Conservation (phyloP, 2,113 vertebrate species). For the Piaya cayana region DNA sequence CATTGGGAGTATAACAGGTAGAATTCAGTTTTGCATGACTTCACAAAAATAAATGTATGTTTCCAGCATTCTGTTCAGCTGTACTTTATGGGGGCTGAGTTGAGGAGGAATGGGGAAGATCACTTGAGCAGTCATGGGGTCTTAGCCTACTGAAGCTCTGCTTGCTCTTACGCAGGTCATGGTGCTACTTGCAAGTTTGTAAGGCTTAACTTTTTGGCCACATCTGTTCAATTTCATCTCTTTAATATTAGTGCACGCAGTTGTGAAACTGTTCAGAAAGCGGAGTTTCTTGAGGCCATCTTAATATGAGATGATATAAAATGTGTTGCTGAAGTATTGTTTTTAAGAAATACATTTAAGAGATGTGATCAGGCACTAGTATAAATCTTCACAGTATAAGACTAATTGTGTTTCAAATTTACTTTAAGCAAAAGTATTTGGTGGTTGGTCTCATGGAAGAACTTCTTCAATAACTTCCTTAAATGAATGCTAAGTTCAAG, state of each 20-base stretch:
- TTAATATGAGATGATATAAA: background rate
- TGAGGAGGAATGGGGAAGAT: background rate
- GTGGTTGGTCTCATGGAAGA: background rate
- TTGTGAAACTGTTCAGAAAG: background rate
- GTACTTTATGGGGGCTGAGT: background rate
- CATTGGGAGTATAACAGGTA: background rate
- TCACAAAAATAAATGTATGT: background rate
- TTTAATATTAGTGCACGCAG: background rate
- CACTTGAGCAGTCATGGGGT: background rate
- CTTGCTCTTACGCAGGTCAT: background rate
- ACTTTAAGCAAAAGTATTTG: background rate
- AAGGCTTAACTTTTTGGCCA: background rate
- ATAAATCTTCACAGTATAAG: background rate
- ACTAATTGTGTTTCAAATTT: background rate
- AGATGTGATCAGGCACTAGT: background rate
- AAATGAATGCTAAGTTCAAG: background rate
- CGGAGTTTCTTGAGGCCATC: background rate
- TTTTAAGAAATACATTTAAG: background rate
- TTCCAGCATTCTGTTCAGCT: conserved; percentile 1
- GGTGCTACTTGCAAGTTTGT: background rate
- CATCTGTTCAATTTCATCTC: background rate
- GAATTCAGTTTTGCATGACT: conserved; percentile 15
- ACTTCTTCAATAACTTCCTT: background rate
- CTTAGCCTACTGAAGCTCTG: background rate
- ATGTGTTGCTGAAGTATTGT: background rate